Evolutionary conservation across 37 sponge, comb jelly and placozoan species (phyloP).

Genomic region (Crambe crambe): DNA sequence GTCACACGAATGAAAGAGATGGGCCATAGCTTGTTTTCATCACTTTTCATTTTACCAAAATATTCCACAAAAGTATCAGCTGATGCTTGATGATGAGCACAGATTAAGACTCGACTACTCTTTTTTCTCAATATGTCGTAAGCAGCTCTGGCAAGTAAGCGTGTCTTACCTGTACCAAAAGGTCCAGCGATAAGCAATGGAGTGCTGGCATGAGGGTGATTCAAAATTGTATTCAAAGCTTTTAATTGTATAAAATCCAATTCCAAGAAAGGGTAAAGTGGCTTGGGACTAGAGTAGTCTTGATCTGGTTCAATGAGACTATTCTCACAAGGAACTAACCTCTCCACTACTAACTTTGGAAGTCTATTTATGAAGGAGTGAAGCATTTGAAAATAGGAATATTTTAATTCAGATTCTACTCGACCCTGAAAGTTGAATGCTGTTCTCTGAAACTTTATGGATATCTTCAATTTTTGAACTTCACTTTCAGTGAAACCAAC

Average conservation of each 20-base stretch:
- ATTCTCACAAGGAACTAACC: conserved; percentile 13
- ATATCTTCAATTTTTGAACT: not conserved
- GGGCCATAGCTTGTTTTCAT: conserved; percentile 1
- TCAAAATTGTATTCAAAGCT: conserved; percentile 24
- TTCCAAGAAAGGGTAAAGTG: not conserved
- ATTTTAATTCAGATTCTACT: conserved; percentile 51
- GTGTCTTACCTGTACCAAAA: conserved; percentile 81
- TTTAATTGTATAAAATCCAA: conserved; percentile 34
- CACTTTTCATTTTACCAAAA: conserved; percentile 50
- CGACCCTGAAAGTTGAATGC: not conserved
- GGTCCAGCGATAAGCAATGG: conserved; percentile 60
- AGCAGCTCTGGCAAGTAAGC: conserved; percentile 65
- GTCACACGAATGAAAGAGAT: conserved; percentile 4
- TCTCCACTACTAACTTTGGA: not conserved
- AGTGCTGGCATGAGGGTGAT: no score
- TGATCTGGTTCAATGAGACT: not conserved
- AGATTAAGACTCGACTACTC: conserved; percentile 41
- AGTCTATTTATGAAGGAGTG: conserved; percentile 16
- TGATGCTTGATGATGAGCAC: conserved; percentile 65
- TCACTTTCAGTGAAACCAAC: conserved; percentile 1
- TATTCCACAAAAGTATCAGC: conserved; percentile 69
- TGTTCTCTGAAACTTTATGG: not conserved
- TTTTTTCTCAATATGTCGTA: conserved; percentile 33
- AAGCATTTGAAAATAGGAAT: conserved; percentile 49
- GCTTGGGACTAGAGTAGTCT: not conserved